Conservation (phyloP, 1,140 invertebrate genomes). For the Dermatophagoides farinae region DNA sequence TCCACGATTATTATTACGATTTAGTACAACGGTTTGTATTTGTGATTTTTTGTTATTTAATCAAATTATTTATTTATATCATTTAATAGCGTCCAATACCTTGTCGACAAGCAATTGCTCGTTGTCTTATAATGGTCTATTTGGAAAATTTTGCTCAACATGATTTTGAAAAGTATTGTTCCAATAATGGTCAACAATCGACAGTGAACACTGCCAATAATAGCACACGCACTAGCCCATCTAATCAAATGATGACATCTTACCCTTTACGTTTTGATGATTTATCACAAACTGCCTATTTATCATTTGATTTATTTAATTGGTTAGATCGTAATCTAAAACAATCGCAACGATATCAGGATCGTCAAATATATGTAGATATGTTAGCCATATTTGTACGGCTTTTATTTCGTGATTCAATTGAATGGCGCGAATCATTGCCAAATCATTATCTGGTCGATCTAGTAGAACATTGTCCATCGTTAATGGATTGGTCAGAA, state of each 20-base stretch:
- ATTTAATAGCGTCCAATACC: background rate
- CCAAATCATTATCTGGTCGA: no score
- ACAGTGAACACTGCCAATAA: no score
- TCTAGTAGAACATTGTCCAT: no score
- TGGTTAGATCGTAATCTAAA: background rate
- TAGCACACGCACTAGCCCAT: no score
- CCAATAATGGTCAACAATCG: no score
- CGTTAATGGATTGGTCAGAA: no score
- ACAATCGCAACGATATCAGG: background rate
- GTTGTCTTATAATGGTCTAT: background rate
- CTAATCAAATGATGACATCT: background rate
- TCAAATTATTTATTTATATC: background rate
- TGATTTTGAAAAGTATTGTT: background rate
- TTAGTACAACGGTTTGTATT: background rate
- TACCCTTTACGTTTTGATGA: no score
- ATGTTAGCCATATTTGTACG: background rate
- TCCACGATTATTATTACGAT: background rate
- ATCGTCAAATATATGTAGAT: background rate
- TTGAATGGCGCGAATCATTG: background rate
- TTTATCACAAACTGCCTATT: background rate
- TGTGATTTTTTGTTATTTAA: background rate
- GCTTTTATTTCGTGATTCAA: background rate
- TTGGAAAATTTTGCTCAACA: slow-evolving; percentile 5
- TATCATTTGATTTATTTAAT: background rate
- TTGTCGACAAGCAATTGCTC: background rate